Conservation (phyloP, 2,888 invertebrate genomes). For the Galeopsomyia nigrocyanea region DNA sequence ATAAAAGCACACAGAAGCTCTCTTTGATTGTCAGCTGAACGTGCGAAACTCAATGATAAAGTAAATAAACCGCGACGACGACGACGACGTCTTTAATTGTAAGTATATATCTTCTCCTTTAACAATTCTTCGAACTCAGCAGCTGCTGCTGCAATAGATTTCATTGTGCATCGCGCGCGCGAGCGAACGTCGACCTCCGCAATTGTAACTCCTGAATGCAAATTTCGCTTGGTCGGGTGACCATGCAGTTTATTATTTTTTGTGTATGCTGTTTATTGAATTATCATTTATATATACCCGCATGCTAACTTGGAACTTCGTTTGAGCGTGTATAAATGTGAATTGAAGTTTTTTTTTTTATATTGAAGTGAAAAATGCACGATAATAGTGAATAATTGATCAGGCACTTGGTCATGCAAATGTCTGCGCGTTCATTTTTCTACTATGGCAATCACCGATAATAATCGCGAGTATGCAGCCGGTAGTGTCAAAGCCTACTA, state of each 20-base stretch:
- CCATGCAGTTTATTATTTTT: too few relatives aligned
- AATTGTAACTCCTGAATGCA: too few relatives aligned
- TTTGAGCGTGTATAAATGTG: neutral
- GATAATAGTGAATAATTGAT: too few relatives aligned
- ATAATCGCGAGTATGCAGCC: constrained; percentile 31
- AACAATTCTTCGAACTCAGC: neutral
- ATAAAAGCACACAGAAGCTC: too few relatives aligned
- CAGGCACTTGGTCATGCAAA: constrained; percentile 11
- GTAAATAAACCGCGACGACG: neutral
- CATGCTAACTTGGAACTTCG: too few relatives aligned
- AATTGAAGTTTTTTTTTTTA: neutral
- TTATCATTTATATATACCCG: too few relatives aligned
- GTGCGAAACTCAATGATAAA: too few relatives aligned
- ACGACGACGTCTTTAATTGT: neutral
- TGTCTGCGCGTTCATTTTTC: constrained; percentile 16
- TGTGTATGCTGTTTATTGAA: too few relatives aligned
- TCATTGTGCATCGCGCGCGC: constrained; percentile 8
- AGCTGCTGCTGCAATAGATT: constrained; percentile 19
- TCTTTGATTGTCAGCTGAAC: too few relatives aligned
- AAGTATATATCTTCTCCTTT: constrained; percentile 1
- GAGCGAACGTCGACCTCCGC: constrained; percentile 2
- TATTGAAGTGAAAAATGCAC: neutral
- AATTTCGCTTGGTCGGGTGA: too few relatives aligned
- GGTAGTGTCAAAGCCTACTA: constrained; percentile 40
- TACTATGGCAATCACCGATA: constrained; percentile 42